Evolutionary conservation across 2,888 invertebrate species (phyloP).

Genomic region (Notodonta ziczac): DNA sequence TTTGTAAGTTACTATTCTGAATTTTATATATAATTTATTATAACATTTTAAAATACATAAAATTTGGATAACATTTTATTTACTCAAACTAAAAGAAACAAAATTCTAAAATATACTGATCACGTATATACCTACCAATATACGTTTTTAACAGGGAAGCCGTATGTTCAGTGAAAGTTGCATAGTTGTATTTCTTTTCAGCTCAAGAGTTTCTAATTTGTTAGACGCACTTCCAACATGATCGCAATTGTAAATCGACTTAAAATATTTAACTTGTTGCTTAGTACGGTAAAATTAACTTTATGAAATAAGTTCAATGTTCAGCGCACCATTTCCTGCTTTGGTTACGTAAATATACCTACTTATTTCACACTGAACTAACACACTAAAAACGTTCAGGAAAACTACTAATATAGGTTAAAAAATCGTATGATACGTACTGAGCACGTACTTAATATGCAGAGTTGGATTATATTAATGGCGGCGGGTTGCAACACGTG

Average conservation of each 20-base stretch:
- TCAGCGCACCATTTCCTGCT: too few species aligned
- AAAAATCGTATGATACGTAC: too few species aligned
- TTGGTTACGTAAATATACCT: too few species aligned
- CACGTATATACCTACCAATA: not conserved
- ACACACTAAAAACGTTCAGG: too few species aligned
- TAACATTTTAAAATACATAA: too few species aligned
- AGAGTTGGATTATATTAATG: not conserved
- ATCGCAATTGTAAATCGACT: not conserved
- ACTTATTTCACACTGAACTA: too few species aligned
- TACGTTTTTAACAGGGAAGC: constrained; percentile 4
- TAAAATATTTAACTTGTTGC: not conserved
- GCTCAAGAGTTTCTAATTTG: not conserved
- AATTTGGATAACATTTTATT: not conserved
- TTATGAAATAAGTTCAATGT: too few species aligned
- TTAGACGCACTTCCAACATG: not conserved
- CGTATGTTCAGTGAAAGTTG: constrained; percentile 17
- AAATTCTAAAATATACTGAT: not conserved
- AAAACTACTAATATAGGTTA: too few species aligned
- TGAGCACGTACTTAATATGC: not conserved
- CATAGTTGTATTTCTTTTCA: constrained; percentile 11
- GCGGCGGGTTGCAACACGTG: constrained; percentile 53
- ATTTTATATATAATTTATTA: too few species aligned
- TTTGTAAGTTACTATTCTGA: too few species aligned
- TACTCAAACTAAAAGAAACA: not conserved
- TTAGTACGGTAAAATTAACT: not conserved